Percentiles rank a stretch among this genome's conserved stretches.
These are phyloP conservation scores for Nasonia giraulti DNA, from an alignment of 1,140 invertebrate genomes.

Conservation along the genomic window DNA sequence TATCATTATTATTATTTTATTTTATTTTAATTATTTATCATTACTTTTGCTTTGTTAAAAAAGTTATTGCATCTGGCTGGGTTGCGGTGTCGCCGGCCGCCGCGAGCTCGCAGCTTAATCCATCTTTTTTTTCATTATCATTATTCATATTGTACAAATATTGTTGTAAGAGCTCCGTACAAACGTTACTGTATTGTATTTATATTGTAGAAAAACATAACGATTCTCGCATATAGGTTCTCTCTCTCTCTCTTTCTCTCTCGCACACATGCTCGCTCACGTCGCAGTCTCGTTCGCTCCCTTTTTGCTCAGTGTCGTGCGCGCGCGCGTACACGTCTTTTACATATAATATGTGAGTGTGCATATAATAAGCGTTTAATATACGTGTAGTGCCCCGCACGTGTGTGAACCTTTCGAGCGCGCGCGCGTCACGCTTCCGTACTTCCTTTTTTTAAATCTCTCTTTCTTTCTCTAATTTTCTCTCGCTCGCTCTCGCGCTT, in stretches of 20 bases:
- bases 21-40: constrained; percentile 36
- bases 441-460: constrained; percentile 2
- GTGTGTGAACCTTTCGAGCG: neutral
- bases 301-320: neutral
- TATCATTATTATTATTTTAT: constrained; percentile 34
- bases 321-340: neutral
- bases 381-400: neutral
- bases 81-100: neutral
- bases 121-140: constrained; percentile 32
- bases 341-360: neutral
- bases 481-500: constrained; percentile 20
- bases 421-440: constrained; percentile 6
- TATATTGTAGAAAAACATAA: constrained; percentile 71
- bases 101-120: constrained; percentile 5
- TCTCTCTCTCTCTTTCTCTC: neutral
- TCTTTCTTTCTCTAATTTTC: constrained; percentile 26
- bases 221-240: constrained; percentile 65
- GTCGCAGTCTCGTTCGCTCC: neutral
- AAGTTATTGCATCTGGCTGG: constrained; percentile 72
- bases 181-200: constrained; percentile 69
- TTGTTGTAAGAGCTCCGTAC: constrained; percentile 73
- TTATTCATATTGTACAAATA: constrained; percentile 72
- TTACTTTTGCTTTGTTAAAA: constrained; percentile 64
- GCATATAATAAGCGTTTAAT: neutral
- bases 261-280: too few relatives aligned